Evolutionary conservation across 2,888 invertebrate genomes (phyloP).

Genomic region (Nomada fucata): DNA sequence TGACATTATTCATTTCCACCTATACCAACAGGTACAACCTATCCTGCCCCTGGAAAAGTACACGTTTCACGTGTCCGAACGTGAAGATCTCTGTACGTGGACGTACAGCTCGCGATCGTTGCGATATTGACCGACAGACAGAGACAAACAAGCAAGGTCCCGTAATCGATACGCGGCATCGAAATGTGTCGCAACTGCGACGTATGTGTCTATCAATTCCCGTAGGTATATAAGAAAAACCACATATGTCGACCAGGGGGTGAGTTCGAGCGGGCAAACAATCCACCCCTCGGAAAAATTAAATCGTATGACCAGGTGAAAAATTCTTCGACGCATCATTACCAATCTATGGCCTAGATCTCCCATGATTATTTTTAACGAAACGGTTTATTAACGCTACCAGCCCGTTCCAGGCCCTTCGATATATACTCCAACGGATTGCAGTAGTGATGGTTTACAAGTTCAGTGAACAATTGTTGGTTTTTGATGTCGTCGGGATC

Average conservation of each 20-base stretch:
- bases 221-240: slow-evolving; percentile 2
- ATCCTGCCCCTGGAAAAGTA: background rate
- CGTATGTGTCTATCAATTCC: slow-evolving; percentile 39
- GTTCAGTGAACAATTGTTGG: background rate
- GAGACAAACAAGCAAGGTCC: slow-evolving; percentile 68
- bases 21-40: background rate
- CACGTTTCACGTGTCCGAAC: slow-evolving; percentile 31
- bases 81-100: slow-evolving; percentile 41
- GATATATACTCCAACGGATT: background rate
- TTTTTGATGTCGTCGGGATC: background rate
- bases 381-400: background rate
- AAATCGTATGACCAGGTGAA: slow-evolving; percentile 29
- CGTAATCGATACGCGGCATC: slow-evolving; percentile 71
- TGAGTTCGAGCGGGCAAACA: slow-evolving; percentile 12
- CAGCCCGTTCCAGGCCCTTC: background rate
- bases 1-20: background rate
- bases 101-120: slow-evolving; percentile 29
- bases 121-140: slow-evolving; percentile 63
- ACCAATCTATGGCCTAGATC: slow-evolving; percentile 58
- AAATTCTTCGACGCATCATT: slow-evolving; percentile 18
- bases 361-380: background rate
- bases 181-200: slow-evolving; percentile 52
- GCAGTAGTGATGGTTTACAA: background rate
- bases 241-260: background rate
- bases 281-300: slow-evolving; percentile 41